Conservation (phyloP, 2,888 invertebrate species). For the Machimus atricapillus region DNA sequence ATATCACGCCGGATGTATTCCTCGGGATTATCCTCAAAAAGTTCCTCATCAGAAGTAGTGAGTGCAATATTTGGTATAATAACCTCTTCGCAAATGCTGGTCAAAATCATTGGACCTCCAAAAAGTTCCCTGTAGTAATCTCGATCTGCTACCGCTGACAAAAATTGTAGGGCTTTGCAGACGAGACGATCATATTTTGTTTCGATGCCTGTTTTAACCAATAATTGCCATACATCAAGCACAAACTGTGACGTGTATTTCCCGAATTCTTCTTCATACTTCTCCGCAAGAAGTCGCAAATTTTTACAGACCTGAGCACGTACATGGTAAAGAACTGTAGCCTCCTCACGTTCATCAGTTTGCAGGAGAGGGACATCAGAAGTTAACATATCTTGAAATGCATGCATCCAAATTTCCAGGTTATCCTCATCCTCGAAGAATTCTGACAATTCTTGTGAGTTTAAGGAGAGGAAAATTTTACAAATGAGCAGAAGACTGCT, state of each 20-base stretch:
- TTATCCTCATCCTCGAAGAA: constrained; percentile 99
- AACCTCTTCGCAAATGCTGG: constrained; percentile 96
- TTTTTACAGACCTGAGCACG: constrained; percentile 97
- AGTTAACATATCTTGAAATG: constrained; percentile 82
- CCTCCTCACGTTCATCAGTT: constrained; percentile 82
- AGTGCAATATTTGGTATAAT: constrained; percentile 98
- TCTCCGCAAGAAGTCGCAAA: constrained; percentile 91
- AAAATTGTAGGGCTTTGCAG: constrained; percentile 94
- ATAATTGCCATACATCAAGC: constrained; percentile 90
- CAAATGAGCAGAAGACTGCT: constrained; percentile 86
- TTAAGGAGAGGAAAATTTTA: constrained; percentile 96
- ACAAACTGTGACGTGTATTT: constrained; percentile 90
- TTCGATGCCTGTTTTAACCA: constrained; percentile 83
- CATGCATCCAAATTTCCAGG: constrained; percentile 93
- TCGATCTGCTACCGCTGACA: constrained; percentile 93
- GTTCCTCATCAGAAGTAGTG: constrained; percentile 91
- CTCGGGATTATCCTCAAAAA: constrained; percentile 98
- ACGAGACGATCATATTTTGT: constrained; percentile 95
- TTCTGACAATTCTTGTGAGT: constrained; percentile 97
- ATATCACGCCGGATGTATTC: constrained; percentile 96
- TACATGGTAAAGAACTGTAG: constrained; percentile 88
- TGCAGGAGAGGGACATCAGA: constrained; percentile 79
- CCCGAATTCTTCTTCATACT: constrained; percentile 97
- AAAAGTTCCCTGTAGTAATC: constrained; percentile 87
- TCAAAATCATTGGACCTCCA: constrained; percentile 84